Base-by-base conservation (phyloP, 2,888 invertebrate genomes). In the Agonum fuliginosum region DNA sequence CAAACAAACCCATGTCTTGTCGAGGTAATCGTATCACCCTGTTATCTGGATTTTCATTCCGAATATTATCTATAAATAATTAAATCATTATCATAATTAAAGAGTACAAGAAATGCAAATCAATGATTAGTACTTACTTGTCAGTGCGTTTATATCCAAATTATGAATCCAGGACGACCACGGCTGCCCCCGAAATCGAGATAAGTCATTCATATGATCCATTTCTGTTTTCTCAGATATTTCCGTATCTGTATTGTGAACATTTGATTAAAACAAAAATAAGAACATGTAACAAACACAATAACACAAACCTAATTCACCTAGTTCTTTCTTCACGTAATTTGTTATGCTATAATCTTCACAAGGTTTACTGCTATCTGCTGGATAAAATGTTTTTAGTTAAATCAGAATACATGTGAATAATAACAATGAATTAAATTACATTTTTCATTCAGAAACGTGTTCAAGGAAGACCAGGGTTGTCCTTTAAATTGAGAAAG, bases 1-100 rank as follows among this genome's bases (percentile, higher is more conserved):
- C 86, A 81, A 85, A 86, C 34, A 86, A 78, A 27, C 81, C 81
- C 78, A 85, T 83, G 81, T 85, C 84, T 79, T 84, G 81, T 75
- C 86, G 82, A 48, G 85, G 86, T 71, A 86, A 82, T 58, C 85
- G 72, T 37, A 80, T 79, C 34, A 80, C 80, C 54, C 77, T 78
- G 12, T 67, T 62, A 78, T 78, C 46, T 10, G 73, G 30, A 30
- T 30, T 58, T 27, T 58, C 58, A 24, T 30, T 58, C 27, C 12
- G 12, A 12, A 27, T 19, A 14, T 58, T 30, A 30, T 58, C 58
- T 58, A 30, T 1, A 5, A 58, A 58, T 1, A 58, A 30, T 54
- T 22, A 30, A 14, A 27, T 5, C 14, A 24, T 58, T n/a, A 27
- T 30, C 5, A 58, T 8, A 58, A 14, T 8, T 27, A 58, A 58